Evolutionary conservation across 2,888 invertebrate genomes (phyloP), one percentile per base, ranked within the genome.

Genomic region (Agrotis segetum): DNA sequence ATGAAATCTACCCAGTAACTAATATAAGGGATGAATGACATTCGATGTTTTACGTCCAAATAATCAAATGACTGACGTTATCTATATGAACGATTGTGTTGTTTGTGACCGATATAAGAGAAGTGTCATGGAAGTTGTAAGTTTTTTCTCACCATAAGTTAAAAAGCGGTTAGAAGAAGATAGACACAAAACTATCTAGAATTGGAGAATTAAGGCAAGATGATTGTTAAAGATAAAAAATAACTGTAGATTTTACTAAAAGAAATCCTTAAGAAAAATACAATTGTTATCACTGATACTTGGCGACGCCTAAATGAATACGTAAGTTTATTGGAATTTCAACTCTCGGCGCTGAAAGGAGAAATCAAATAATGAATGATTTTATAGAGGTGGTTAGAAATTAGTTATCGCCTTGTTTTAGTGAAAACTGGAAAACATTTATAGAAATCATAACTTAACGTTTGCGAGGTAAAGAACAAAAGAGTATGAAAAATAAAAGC

Each of bases 21-120:
- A 34, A 34, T 29, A 56, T 17, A 44, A 19, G 24, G 21, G 16
- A 24, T 34, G 19, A 58, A 52, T 58, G 24, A 29, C 29, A 34
- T 58, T 52, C 21, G 58, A 1, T 52, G 24, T 77, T 53, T 63
- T 34, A 62, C 52, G 56, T 62, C 77, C 50, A 64, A 69, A 52
- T 63, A 52, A 76, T 81, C 81, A 52, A 55, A 47, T 17, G 63
- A 64, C 29, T 19, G 81, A 81, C 55, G 55, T 77, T 77, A 77
- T 77, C 77, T 60, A n/a, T 64, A 81, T 77, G 63, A 82, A 58
- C 56, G 77, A 82, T 78, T 78, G 64, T 49, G 64, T 78, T 78
- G 64, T 71, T 81, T 81, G 64, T 74, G 75, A 63, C 67, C 67
- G 75, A 75, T 67, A 56, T 50, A 53, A 52, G 60, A n/a, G 19